Percentiles rank a stretch among this genome's conserved stretches.
These are phyloP conservation scores for Mimachlamys varia DNA, from an alignment of 2,888 invertebrate genomes.

Conservation along the genomic window DNA sequence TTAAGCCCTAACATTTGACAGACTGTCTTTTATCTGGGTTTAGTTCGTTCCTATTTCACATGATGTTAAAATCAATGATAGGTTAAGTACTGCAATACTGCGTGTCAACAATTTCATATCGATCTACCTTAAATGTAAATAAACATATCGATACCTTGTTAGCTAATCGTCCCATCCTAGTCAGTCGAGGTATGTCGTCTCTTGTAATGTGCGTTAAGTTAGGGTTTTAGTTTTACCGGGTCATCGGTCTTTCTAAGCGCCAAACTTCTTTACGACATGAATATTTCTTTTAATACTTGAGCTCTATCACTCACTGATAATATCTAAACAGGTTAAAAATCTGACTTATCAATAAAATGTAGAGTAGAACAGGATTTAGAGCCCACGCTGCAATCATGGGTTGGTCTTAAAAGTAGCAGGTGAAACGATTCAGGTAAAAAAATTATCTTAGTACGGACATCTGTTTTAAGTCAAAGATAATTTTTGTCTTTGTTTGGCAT, in stretches of 20 bases:
- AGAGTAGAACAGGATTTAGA: too few species aligned
- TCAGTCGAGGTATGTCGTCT: background rate
- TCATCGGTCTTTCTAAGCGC: background rate
- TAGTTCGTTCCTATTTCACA: background rate
- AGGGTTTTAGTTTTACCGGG: background rate
- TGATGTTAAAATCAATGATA: background rate
- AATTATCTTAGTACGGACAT: too few species aligned
- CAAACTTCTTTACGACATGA: background rate
- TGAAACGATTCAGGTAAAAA: too few species aligned
- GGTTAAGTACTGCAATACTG: background rate
- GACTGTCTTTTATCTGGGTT: background rate
- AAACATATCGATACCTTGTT: background rate
- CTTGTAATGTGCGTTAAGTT: too few species aligned
- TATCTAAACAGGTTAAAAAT: too few species aligned
- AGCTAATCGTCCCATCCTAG: background rate
- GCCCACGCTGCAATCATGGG: too few species aligned
- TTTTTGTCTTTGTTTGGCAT: too few species aligned
- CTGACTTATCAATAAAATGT: too few species aligned
- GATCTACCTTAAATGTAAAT: background rate
- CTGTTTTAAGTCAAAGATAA: too few species aligned
- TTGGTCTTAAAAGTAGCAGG: too few species aligned
- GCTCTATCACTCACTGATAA: too few species aligned
- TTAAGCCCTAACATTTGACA: background rate
- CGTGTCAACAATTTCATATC: background rate
- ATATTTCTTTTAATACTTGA: too few species aligned